Percentiles rank a stretch among this genome's conserved stretches.
Conservation (phyloP, 2,113 vertebrate genomes). For the Melanerpes aurifrons region DNA sequence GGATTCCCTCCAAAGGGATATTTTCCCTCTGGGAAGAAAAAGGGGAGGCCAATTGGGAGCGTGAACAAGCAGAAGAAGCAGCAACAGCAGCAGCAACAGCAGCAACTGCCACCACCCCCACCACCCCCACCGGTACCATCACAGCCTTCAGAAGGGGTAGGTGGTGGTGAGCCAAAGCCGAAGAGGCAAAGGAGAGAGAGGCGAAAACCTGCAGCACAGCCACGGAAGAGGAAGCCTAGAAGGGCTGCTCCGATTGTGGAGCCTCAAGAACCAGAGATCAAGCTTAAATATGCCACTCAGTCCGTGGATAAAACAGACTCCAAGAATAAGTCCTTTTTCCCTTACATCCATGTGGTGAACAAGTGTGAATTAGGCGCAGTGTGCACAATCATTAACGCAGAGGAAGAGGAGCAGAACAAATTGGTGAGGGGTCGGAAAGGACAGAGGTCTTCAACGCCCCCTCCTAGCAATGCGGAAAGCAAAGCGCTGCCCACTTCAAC, state of each 20-base stretch:
- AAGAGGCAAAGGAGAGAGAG: slow-evolving; percentile 85
- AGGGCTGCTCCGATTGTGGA: slow-evolving; percentile 78
- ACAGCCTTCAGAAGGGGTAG: slow-evolving; percentile 79
- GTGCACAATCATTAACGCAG: slow-evolving; percentile 94
- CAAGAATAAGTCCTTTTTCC: slow-evolving; percentile 87
- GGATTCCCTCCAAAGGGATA: slow-evolving; percentile 92
- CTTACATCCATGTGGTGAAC: slow-evolving; percentile 96
- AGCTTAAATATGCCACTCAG: slow-evolving; percentile 81
- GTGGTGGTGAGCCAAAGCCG: slow-evolving; percentile 79
- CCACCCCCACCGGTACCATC: slow-evolving; percentile 67
- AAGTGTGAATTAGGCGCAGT: slow-evolving; percentile 92
- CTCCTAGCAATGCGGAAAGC: slow-evolving; percentile 80
- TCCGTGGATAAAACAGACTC: slow-evolving; percentile 80
- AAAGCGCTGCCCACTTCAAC: slow-evolving; percentile 92
- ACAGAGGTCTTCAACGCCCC: slow-evolving; percentile 80
- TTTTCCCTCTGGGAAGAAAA: slow-evolving; percentile 98
- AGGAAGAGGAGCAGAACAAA: slow-evolving; percentile 90
- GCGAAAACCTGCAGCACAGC: slow-evolving; percentile 78
- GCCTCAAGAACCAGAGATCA: slow-evolving; percentile 84
- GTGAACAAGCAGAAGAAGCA: slow-evolving; percentile 96
- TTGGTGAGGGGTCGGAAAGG: slow-evolving; percentile 80
- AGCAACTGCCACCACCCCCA: neutral
- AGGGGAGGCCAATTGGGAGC: slow-evolving; percentile 94
- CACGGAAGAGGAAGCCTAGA: slow-evolving; percentile 75
- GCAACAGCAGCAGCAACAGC: slow-evolving; percentile 59